phyloP scores from a whole-genome alignment of 2,888 invertebrate species.

The Eupithecia centaureata region DNA sequence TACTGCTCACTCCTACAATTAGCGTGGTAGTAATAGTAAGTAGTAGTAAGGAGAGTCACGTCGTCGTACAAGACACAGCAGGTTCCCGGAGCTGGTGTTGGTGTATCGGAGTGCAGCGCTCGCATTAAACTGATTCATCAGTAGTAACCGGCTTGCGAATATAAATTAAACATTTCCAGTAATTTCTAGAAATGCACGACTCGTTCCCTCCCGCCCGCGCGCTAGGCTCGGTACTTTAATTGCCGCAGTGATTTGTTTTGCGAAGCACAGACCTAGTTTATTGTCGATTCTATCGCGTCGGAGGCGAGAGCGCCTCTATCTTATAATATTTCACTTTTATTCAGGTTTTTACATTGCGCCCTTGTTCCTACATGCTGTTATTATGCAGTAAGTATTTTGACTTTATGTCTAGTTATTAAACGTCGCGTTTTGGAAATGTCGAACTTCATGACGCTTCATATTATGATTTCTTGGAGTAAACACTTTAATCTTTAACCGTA shows the following conservation, averaged over 20 bases:
- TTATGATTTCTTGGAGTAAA: background rate
- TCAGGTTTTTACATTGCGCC: background rate
- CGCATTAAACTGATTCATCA: constrained; percentile 5
- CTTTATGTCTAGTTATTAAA: background rate
- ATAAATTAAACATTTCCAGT: constrained; percentile 33
- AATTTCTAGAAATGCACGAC: constrained; percentile 34
- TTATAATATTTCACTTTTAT: constrained; percentile 10
- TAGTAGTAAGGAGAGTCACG: background rate
- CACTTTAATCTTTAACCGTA: background rate
- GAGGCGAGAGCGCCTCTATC: constrained; percentile 1
- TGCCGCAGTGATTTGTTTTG: constrained; percentile 29
- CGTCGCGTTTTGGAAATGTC: background rate
- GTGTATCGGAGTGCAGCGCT: background rate
- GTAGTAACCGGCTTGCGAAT: constrained; percentile 10
- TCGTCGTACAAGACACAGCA: too few relatives aligned
- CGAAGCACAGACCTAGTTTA: constrained; percentile 30
- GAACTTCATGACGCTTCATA: too few relatives aligned
- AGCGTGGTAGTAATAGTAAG: background rate
- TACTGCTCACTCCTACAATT: too few relatives aligned
- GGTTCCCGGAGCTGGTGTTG: background rate
- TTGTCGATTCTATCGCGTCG: constrained; percentile 28
- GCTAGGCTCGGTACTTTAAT: constrained; percentile 32
- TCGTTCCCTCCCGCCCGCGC: constrained; percentile 23
- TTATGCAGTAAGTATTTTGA: background rate
- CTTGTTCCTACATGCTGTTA: background rate